Base-by-base conservation (phyloP, 2,113 vertebrate genomes). In the Zosterops hypoxanthus region DNA sequence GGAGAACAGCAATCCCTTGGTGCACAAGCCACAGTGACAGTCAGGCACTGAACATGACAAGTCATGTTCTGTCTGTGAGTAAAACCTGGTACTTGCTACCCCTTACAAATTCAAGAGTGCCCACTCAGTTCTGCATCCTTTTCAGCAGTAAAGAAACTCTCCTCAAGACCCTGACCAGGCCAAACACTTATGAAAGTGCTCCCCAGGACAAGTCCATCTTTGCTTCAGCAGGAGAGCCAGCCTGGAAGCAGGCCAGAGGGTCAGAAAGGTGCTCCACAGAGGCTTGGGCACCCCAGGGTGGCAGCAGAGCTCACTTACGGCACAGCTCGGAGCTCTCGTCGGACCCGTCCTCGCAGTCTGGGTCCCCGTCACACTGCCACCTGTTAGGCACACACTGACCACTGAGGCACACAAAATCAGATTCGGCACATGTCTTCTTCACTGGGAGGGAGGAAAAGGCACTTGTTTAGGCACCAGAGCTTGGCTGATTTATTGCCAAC, bases 311-410 rank as follows among this genome's bases (percentile, higher is more conserved):
- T 86, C 68, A 99, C 99, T 99, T 98, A 99, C 99, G 98, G 96
- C 99, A 99, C 92, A 99, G 97, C 33, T 99, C 98, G 2, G 97
- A 70, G 77, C 98, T 99, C 97, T 99, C 99, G 1, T 99, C 99
- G 3, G 99, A 99, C 5, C 98, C 98, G 21, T 99, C 99, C 89
- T 99, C 99, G 3, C 99, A 99, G 97, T 99, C 99, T 0, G 98
- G 98, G 73, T 99, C 99, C 4, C 99, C 99, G 12, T 99, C 99
- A 78, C 99, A 99, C 84, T 99, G 99, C 99, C 99, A 99, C 20
- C 99, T 97, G 97, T 98, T 99, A 4, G 99, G 99, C 66, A 99
- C 97, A 91, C 99, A 99, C 41, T 99, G 99, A 26, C 99, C 99
- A 52, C 98, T 99, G 69, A 60, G 87, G 95, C 99, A 99, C 36